phyloP scores from a whole-genome alignment of 2,888 invertebrate species.

The Stenoptilia bipunctidactyla region DNA sequence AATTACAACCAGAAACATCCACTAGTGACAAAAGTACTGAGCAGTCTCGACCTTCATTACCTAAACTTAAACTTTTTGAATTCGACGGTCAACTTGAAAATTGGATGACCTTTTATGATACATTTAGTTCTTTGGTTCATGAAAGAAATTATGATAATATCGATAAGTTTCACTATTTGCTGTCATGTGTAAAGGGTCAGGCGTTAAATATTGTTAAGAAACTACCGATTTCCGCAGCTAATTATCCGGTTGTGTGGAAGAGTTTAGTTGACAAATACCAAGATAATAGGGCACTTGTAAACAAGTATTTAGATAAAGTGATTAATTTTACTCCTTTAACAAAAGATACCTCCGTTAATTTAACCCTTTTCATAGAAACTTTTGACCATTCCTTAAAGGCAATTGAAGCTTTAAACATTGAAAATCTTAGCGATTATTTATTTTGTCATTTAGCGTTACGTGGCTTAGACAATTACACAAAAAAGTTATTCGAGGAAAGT shows the following conservation, averaged over 20 bases:
- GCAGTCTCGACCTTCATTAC: background rate
- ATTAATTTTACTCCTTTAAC: constrained; percentile 4
- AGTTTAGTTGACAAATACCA: constrained; percentile 4
- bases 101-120: constrained; percentile 5
- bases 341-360: background rate
- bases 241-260: constrained; percentile 4
- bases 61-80: constrained; percentile 2
- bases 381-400: background rate
- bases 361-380: constrained; percentile 3
- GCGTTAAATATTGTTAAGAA: constrained; percentile 3
- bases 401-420: constrained; percentile 2
- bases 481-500: background rate
- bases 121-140: constrained; percentile 3
- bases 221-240: constrained; percentile 3
- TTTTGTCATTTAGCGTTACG: constrained; percentile 2
- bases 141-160: background rate
- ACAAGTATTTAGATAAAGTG: constrained; percentile 5
- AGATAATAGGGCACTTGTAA: constrained; percentile 4
- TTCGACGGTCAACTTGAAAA: constrained; percentile 4
- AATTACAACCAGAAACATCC: too few species aligned
- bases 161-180: constrained; percentile 6
- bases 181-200: constrained; percentile 3
- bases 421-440: constrained; percentile 1
- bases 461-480: constrained; percentile 1
- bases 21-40: background rate